Evolutionary conservation across 2,113 vertebrate genomes (phyloP).

Genomic region (Sciurus niger): DNA sequence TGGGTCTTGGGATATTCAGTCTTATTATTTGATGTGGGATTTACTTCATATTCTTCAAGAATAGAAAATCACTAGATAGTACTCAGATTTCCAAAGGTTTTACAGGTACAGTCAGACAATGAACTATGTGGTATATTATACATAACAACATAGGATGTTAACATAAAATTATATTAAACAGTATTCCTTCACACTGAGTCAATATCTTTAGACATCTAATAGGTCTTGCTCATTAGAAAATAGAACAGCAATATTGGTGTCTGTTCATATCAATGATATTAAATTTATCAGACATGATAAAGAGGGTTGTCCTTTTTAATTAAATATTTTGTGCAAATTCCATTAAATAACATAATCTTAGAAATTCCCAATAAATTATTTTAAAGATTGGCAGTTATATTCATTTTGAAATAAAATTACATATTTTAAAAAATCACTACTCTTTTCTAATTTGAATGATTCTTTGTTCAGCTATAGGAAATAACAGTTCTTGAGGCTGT

Average conservation of each 20-base stretch:
- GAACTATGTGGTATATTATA: slow-evolving; percentile 80
- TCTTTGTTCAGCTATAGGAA: not conserved
- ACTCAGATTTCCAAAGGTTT: slow-evolving; percentile 81
- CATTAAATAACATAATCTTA: not conserved
- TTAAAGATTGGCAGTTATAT: not conserved
- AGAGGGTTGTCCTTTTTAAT: not conserved
- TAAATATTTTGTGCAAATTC: not conserved
- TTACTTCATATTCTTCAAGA: slow-evolving; percentile 80
- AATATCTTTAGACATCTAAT: slow-evolving; percentile 77
- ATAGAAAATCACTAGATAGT: slow-evolving; percentile 78
- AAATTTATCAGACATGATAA: slow-evolving; percentile 63
- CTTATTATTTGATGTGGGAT: slow-evolving; percentile 84
- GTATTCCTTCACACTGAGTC: slow-evolving; percentile 75
- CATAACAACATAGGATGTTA: slow-evolving; percentile 81
- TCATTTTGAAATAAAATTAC: not conserved
- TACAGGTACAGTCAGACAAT: slow-evolving; percentile 71
- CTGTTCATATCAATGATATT: slow-evolving; percentile 74
- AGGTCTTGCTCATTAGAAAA: slow-evolving; percentile 52
- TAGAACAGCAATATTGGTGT: slow-evolving; percentile 67
- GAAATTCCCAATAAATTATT: not conserved
- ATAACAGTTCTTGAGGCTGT: not conserved
- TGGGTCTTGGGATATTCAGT: slow-evolving; percentile 73
- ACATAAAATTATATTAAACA: slow-evolving; percentile 77
- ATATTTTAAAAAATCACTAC: not conserved
- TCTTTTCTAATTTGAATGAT: not conserved